Evolutionary conservation across 2,113 vertebrate genomes (phyloP).

Genomic region (Nyctibius bracteatus): DNA sequence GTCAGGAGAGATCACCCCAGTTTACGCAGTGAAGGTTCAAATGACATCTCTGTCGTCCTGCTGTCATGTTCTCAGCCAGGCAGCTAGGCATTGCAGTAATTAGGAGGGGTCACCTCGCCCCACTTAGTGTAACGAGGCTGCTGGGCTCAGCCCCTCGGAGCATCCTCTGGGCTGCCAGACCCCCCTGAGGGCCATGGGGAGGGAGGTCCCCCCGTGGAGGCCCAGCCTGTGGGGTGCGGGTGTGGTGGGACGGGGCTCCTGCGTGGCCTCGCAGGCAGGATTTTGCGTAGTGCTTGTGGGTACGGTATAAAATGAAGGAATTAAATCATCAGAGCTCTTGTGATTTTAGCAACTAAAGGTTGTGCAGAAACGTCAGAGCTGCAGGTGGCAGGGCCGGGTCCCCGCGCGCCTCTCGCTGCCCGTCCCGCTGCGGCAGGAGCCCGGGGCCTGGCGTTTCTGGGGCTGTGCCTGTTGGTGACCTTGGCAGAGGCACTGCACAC

Average conservation of each 20-base stretch:
- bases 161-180: background rate
- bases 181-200: background rate
- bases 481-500: background rate
- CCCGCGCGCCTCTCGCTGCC: background rate
- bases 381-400: background rate
- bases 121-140: background rate
- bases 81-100: constrained; percentile 14
- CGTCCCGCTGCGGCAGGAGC: background rate
- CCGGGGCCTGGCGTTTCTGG: background rate
- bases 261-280: background rate
- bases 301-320: background rate
- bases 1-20: background rate
- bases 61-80: background rate
- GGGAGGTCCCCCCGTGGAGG: background rate
- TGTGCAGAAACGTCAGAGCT: background rate
- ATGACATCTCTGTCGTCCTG: background rate
- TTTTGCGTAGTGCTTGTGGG: background rate
- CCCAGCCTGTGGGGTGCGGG: background rate
- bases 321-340: background rate
- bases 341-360: background rate
- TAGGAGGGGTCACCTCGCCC: constrained; percentile 31
- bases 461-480: background rate
- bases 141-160: background rate
- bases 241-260: background rate
- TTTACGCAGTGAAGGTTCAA: background rate